Evolutionary conservation across 2,888 invertebrate species (phyloP), one percentile per base, ranked within the genome.

Genomic region (Phyto melanocephala): DNA sequence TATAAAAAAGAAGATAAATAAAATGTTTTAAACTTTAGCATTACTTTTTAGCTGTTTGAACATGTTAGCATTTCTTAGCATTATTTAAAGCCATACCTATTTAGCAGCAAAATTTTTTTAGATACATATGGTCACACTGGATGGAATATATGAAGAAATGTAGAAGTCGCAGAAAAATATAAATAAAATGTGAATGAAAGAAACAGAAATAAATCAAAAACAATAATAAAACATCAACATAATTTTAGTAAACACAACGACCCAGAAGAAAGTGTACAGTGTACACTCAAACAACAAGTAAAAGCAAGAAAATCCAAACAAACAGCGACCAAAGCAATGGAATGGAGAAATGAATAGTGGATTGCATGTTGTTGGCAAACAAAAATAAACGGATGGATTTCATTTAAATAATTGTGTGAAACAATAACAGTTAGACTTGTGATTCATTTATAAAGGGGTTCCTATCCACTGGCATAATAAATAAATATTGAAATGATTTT

Each of bases 321-420:
- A 17, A 37, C 35, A 15, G 2, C 2, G 0, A 17, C 0, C n/a
- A 50, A 50, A 24, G 24, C 13, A 13, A 33, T 13, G 13, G 22
- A 20, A n/a, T n/a, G n/a, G n/a, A n/a, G n/a, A 67, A 80, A 80
- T 67, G 77, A 77, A 77, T 56, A 22, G 68, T 77, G 77, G 77
- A 77, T 20, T 54, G 52, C 62, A 52, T 70, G 22, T 68, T 22
- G 7, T 13, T 35, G 50, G 20, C 17, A 17, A 17, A 7, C 6
- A 28, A n/a, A 54, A 24, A 20, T 10, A 17, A 60, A 37, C 35
- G 5, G 22, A 33, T 20, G 2, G 47, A 47, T 47, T 20, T 11
- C 8, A n/a, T 42, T 42, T n/a, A 42, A 52, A 20, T 54, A 22
- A 40, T 67, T 52, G 22, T 50, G 10, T 37, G 4, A 20, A 50